Percentiles rank a stretch among this genome's conserved stretches.
Conservation (phyloP, 92 coral and sea anemone genomes). For the Muricea muricata region DNA sequence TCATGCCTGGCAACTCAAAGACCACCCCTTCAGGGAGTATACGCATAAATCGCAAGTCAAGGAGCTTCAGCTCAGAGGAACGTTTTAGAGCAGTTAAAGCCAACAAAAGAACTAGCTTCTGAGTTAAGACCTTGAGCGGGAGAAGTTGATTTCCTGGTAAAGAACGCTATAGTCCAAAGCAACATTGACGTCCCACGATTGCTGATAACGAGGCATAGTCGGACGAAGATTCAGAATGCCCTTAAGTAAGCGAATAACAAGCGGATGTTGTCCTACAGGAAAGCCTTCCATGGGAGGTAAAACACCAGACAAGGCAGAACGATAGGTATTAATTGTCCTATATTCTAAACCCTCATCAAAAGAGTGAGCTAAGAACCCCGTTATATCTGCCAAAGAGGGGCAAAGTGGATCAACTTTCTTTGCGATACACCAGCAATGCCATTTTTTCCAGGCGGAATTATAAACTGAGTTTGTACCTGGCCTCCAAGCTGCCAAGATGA, state of each 20-base stretch:
- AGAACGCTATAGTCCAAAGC: slow-evolving; percentile 1
- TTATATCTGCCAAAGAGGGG: neutral
- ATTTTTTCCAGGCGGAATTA: neutral
- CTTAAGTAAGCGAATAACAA: slow-evolving; percentile 11
- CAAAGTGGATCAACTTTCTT: neutral
- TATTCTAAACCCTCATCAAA: neutral
- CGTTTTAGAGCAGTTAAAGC: slow-evolving; percentile 18
- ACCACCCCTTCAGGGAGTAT: slow-evolving; percentile 35
- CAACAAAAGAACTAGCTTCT: slow-evolving; percentile 24
- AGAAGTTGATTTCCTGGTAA: slow-evolving; percentile 19
- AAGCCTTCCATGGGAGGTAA: slow-evolving; percentile 30
- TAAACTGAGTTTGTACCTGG: too few relatives aligned
- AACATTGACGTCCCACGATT: slow-evolving; percentile 28
- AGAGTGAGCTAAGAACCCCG: neutral
- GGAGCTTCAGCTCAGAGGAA: slow-evolving; percentile 28
- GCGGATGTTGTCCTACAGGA: slow-evolving; percentile 33
- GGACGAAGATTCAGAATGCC: slow-evolving; percentile 27
- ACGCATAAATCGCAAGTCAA: slow-evolving; percentile 30
- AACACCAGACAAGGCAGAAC: slow-evolving; percentile 33
- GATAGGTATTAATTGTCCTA: slow-evolving; percentile 28
- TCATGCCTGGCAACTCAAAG: slow-evolving; percentile 32
- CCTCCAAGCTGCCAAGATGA: too few relatives aligned
- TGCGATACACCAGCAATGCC: neutral
- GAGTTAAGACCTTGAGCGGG: slow-evolving; percentile 18
- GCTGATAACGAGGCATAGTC: slow-evolving; percentile 45